Conservation (phyloP, 2,888 invertebrate species). For the Mythimna ferrago region DNA sequence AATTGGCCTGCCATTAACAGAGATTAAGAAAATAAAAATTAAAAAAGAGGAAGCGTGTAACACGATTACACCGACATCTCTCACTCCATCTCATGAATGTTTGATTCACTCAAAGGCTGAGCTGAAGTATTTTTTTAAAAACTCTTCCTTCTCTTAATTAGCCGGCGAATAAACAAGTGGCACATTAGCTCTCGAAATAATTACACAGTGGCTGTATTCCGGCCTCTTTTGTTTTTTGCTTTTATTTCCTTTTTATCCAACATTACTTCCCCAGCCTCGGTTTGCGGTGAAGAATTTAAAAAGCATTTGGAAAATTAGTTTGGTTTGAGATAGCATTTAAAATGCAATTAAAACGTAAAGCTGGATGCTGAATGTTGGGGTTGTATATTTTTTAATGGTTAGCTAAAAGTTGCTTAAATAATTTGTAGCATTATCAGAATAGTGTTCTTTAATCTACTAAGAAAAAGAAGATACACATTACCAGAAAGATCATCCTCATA, state of each 20-base stretch:
- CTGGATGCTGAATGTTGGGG: slow-evolving; percentile 28
- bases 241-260: slow-evolving; percentile 67
- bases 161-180: slow-evolving; percentile 89
- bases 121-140: slow-evolving; percentile 82
- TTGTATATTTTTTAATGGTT: slow-evolving; percentile 11
- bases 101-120: slow-evolving; percentile 83
- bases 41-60: slow-evolving; percentile 71
- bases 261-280: slow-evolving; percentile 78
- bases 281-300: slow-evolving; percentile 86
- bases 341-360: slow-evolving; percentile 65
- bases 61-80: slow-evolving; percentile 74
- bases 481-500: neutral
- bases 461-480: neutral
- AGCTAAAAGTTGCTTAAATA: neutral
- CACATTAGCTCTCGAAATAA: slow-evolving; percentile 89
- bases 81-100: slow-evolving; percentile 84
- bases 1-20: slow-evolving; percentile 59
- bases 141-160: slow-evolving; percentile 89
- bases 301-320: slow-evolving; percentile 88
- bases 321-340: slow-evolving; percentile 79
- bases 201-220: slow-evolving; percentile 83
- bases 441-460: neutral
- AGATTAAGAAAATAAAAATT: slow-evolving; percentile 71
- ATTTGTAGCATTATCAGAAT: neutral
- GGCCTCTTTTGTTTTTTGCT: slow-evolving; percentile 73